Base-by-base conservation (phyloP, 2,113 vertebrate genomes). In the Arvicanthis niloticus region DNA sequence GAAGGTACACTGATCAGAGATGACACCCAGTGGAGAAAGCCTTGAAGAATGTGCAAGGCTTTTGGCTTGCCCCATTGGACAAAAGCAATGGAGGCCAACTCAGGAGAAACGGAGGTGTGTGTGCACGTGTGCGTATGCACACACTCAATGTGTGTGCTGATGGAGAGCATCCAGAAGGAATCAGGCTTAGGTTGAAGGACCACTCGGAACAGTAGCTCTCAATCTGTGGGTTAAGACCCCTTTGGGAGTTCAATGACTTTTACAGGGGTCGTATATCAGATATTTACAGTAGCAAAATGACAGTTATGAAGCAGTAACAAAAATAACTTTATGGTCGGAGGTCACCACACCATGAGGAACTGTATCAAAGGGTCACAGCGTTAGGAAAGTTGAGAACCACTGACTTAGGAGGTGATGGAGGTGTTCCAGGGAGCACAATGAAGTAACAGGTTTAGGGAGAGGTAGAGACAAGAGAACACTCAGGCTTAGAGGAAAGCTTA, bases 401-500 rank as follows among this genome's bases (percentile, higher is more conserved):
- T 22, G n/a, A 21, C 70, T 73, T n/a, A 45, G 13, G 42, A 75
- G 37, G 31, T 2, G 48, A 31, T 31, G 17, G 26, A 45, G 42
- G 24, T 6, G 60, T 7, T 76, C 51, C 45, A 58, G 29, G 72
- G 5, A 16, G 75, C 40, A 88, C 10, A 45, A 26, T 31, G 13
- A 88, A 70, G 53, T 3, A 22, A 2, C 11, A 45, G 45, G 12
- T 17, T 10, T 5, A 0, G 1, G 1, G 48, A 31, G 42, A 22
- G 3, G 48, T 26, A 7, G 7, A 42, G 34, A 29, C 29, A 7
- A 70, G 29, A 45, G 68, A 42, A 7, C 7, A 0, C 40, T 2
- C 0, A 5, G 70, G 5, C 26, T 3, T 5, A 0, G n/a, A 62
- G 26, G 9, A 75, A 58, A 17, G 4, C 24, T 37, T 2, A 19